Conservation (phyloP, 2,888 invertebrate genomes). For the Melieria omissa region DNA sequence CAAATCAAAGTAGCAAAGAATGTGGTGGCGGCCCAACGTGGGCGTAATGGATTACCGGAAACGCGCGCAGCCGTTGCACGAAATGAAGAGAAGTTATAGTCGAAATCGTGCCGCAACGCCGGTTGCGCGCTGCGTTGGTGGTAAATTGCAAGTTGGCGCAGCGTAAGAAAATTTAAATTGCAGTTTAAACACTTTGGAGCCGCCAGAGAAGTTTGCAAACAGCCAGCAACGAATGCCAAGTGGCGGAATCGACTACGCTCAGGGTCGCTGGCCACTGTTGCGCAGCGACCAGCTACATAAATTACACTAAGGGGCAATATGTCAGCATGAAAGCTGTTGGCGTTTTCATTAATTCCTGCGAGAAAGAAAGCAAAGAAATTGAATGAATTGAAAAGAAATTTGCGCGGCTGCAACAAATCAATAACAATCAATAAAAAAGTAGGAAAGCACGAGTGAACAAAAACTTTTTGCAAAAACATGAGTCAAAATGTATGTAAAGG, state of each 20-base stretch:
- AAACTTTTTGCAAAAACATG: background rate
- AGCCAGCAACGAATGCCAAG: too few species aligned
- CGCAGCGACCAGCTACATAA: constrained; percentile 43
- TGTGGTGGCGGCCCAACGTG: background rate
- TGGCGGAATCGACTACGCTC: constrained; percentile 49
- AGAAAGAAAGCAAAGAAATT: constrained; percentile 21
- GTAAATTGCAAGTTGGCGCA: background rate
- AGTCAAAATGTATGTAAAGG: too few species aligned
- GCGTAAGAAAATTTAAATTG: constrained; percentile 2
- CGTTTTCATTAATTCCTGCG: constrained; percentile 34
- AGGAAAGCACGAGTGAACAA: background rate
- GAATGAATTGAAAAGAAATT: background rate
- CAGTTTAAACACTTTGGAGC: background rate
- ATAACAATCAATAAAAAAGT: background rate
- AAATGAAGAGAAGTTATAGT: background rate
- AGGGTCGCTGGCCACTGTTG: constrained; percentile 41
- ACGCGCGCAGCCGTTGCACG: background rate
- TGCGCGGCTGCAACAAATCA: background rate
- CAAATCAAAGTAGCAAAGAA: too few species aligned
- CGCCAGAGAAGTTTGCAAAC: too few species aligned
- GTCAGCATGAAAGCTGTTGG: constrained; percentile 33
- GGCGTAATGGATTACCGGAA: constrained; percentile 1
- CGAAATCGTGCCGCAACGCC: background rate
- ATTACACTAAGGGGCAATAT: constrained; percentile 38
- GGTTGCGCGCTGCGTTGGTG: background rate